phyloP scores from a whole-genome alignment of 1,140 invertebrate genomes.

The Drosophila lini region DNA sequence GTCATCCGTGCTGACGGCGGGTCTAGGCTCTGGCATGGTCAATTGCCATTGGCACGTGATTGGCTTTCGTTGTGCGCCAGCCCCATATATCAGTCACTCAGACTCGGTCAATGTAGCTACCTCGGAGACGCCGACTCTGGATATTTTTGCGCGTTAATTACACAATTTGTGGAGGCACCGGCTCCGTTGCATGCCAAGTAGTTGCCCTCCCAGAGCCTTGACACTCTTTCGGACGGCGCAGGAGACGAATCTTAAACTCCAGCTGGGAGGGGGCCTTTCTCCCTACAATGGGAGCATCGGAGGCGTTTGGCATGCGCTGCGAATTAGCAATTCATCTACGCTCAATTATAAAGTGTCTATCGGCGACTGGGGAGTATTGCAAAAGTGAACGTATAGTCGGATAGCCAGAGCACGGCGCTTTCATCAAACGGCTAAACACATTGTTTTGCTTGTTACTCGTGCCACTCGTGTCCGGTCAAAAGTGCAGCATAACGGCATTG shows the following conservation, averaged over 20 bases:
- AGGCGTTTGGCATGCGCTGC: neutral
- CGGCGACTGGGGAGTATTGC: neutral
- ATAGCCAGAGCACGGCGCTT: conserved; percentile 6
- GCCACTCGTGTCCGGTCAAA: conserved; percentile 48
- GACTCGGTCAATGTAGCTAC: conserved; percentile 43
- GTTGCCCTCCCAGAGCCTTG: conserved; percentile 55
- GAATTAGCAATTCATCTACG: conserved; percentile 54
- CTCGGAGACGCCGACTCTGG: conserved; percentile 7
- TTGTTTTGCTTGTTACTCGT: conserved; percentile 28
- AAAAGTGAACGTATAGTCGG: conserved; percentile 54
- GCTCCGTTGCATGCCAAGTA: conserved; percentile 55
- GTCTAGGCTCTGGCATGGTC: conserved; percentile 55
- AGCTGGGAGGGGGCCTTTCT: conserved; percentile 9
- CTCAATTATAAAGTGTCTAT: conserved; percentile 39
- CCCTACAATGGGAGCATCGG: neutral
- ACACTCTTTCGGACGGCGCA: conserved; percentile 40
- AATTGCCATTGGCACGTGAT: conserved; percentile 74
- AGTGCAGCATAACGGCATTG: conserved; percentile 39
- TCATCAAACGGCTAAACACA: conserved; percentile 40
- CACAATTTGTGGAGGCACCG: conserved; percentile 47
- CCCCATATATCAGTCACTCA: conserved; percentile 49
- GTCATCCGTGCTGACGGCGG: conserved; percentile 48
- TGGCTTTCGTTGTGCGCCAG: conserved; percentile 58
- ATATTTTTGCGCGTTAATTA: conserved; percentile 50
- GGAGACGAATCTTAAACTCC: conserved; percentile 2